Conservation (phyloP, 2,888 invertebrate genomes). For the Cyaniris semiargus region DNA sequence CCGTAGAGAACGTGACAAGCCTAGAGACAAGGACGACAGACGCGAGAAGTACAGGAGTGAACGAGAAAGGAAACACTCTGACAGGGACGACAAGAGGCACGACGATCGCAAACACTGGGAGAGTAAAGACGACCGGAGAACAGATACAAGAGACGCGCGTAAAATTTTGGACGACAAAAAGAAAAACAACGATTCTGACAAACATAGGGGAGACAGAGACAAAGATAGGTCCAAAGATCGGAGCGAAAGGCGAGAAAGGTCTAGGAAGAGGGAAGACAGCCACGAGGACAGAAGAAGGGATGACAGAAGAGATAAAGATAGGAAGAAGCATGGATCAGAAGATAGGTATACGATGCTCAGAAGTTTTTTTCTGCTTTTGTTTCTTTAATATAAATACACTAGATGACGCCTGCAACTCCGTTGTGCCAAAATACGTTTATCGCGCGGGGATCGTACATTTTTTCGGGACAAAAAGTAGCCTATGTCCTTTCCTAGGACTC, state of each 20-base stretch:
- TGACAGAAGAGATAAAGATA: slow-evolving; percentile 37
- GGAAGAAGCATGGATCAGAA: slow-evolving; percentile 32
- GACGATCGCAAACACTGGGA: slow-evolving; percentile 40
- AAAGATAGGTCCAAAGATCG: slow-evolving; percentile 39
- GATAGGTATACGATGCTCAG: slow-evolving; percentile 6
- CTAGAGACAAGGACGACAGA: slow-evolving; percentile 45
- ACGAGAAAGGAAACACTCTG: slow-evolving; percentile 37
- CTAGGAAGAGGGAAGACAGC: slow-evolving; percentile 37
- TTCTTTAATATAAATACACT: too few relatives aligned
- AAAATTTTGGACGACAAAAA: slow-evolving; percentile 28
- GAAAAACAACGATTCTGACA: slow-evolving; percentile 36
- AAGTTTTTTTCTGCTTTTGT: neutral
- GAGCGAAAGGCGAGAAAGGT: slow-evolving; percentile 43
- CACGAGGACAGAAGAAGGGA: slow-evolving; percentile 32
- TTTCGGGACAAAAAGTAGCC: too few relatives aligned
- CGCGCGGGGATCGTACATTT: too few relatives aligned
- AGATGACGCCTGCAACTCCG: too few relatives aligned
- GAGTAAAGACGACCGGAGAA: slow-evolving; percentile 11
- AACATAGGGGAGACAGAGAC: slow-evolving; percentile 10
- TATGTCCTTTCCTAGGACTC: too few relatives aligned
- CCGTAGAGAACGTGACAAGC: slow-evolving; percentile 49
- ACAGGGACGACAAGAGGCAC: slow-evolving; percentile 43
- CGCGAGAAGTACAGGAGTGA: slow-evolving; percentile 41
- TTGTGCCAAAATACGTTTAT: too few relatives aligned
- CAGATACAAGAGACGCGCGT: slow-evolving; percentile 34